Evolutionary conservation across 2,113 vertebrate genomes (phyloP).

Genomic region (Mus spicilegus): DNA sequence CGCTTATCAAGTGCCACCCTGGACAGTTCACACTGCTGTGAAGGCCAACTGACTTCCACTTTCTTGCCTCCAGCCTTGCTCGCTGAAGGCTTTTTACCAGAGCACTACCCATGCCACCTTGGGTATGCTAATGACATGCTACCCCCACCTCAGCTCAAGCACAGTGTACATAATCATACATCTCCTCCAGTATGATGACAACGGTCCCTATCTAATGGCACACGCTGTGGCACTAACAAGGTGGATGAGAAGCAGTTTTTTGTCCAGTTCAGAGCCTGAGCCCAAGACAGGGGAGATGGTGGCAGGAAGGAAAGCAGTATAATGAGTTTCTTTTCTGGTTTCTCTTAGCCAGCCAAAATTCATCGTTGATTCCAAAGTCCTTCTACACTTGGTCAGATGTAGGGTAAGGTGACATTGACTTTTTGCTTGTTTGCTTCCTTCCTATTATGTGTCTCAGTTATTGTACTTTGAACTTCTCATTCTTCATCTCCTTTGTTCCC

Average conservation of each 20-base stretch:
- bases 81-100: background rate
- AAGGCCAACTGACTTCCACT: background rate
- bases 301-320: background rate
- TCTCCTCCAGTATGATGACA: background rate
- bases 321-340: slow-evolving; percentile 34
- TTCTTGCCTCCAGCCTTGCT: background rate
- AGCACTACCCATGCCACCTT: background rate
- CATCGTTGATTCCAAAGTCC: background rate
- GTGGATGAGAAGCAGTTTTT: slow-evolving; percentile 34
- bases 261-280: background rate
- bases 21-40: background rate
- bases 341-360: slow-evolving; percentile 18
- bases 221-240: background rate
- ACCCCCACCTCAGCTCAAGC: background rate
- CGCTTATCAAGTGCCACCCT: background rate
- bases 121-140: background rate
- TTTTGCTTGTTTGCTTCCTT: background rate
- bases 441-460: background rate
- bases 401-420: background rate
- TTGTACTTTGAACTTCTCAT: background rate
- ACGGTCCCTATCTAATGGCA: background rate
- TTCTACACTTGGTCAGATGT: background rate
- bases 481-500: background rate
- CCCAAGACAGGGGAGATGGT: background rate
- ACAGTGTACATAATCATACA: background rate